phyloP scores from a whole-genome alignment of 2,797 vertebrate species.

The Argyrosomus regius region DNA sequence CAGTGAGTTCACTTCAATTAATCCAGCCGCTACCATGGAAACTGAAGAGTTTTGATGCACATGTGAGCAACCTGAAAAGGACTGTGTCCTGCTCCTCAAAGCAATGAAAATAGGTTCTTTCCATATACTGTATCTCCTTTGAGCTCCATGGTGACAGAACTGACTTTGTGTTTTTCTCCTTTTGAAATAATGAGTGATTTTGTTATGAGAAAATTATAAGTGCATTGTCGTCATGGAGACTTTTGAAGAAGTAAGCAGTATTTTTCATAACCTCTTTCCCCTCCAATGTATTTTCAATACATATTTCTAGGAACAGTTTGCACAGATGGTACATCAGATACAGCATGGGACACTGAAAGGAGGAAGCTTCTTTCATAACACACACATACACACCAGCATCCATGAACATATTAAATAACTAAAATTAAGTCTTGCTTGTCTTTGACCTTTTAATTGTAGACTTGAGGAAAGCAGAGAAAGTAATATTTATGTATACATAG shows the following conservation, averaged over 20 bases:
- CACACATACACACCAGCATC: too few species aligned
- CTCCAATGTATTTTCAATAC: neutral
- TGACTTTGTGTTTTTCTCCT: neutral
- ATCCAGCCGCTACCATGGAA: conserved; percentile 26
- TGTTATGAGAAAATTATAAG: neutral
- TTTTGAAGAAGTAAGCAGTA: neutral
- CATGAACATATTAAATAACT: too few species aligned
- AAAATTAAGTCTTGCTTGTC: neutral
- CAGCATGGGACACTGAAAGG: neutral
- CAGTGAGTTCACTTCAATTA: neutral
- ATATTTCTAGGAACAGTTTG: neutral
- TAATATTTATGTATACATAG: too few species aligned
- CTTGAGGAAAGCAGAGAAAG: neutral
- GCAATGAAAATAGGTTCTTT: neutral
- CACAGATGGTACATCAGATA: neutral
- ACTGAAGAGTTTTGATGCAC: conserved; percentile 21
- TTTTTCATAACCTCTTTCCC: neutral
- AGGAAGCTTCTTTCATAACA: too few species aligned
- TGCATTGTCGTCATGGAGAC: neutral
- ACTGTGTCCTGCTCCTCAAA: neutral
- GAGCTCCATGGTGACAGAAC: neutral
- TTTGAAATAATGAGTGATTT: neutral
- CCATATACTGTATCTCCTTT: neutral
- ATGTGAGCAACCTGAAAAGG: neutral
- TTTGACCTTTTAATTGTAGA: neutral